Percentiles rank a stretch among this genome's conserved stretches.
phyloP scores from a whole-genome alignment of 2,113 vertebrate species.

The Argyrosomus japonicus region DNA sequence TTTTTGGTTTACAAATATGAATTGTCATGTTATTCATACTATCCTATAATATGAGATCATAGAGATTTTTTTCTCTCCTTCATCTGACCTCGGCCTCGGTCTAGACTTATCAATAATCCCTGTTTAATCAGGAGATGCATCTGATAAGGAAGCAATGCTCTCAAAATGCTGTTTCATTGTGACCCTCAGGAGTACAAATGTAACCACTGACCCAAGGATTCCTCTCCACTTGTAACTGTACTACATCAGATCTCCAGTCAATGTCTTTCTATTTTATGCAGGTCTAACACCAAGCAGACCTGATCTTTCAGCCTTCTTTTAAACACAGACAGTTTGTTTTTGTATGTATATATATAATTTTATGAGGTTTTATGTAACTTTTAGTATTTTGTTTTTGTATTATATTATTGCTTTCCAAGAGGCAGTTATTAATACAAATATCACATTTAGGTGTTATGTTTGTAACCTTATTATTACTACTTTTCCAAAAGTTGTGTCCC shows the following conservation, averaged over 20 bases:
- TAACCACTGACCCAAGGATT: background rate
- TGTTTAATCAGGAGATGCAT: constrained; percentile 13
- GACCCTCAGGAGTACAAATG: background rate
- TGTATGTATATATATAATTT: background rate
- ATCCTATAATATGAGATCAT: background rate
- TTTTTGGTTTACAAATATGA: background rate
- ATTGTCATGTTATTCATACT: background rate
- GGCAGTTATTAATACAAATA: background rate
- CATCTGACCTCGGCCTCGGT: background rate
- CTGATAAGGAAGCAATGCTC: constrained; percentile 2
- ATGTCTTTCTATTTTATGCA: background rate
- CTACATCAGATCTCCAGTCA: background rate
- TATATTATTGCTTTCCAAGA: background rate
- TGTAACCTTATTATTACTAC: background rate
- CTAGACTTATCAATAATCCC: constrained; percentile 10
- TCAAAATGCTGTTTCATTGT: constrained; percentile 25
- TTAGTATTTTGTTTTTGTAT: background rate
- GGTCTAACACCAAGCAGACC: background rate
- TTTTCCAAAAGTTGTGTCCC: too few relatives aligned
- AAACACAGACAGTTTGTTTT: background rate
- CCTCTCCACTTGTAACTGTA: background rate
- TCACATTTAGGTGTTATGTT: background rate
- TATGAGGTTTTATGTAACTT: too few relatives aligned
- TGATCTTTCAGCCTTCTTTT: background rate
- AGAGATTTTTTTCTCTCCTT: background rate